phyloP scores from a whole-genome alignment of 1,140 invertebrate genomes.

The Artemia franciscana region DNA sequence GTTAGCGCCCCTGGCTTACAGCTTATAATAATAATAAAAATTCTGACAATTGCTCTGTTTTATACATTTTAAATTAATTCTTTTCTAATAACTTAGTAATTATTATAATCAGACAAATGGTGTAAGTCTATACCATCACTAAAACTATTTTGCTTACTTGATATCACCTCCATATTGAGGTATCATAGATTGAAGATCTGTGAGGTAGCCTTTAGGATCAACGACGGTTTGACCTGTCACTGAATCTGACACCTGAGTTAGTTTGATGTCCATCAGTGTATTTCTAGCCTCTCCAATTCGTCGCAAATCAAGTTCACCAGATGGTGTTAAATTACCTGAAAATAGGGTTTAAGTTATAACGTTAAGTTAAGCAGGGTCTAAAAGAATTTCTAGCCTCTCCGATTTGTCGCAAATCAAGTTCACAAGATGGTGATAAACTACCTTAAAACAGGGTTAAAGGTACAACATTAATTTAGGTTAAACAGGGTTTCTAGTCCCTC shows the following conservation, averaged over 20 bases:
- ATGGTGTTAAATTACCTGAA: conserved; percentile 38
- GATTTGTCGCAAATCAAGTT: conserved; percentile 94
- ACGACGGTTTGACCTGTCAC: conserved; percentile 97
- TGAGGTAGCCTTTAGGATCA: conserved; percentile 96
- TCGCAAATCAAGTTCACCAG: conserved; percentile 82
- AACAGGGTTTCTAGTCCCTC: no score
- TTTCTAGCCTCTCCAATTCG: conserved; percentile 98
- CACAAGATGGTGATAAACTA: conserved; percentile 49
- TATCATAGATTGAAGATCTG: conserved; percentile 95
- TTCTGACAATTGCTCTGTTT: no score
- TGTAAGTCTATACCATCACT: no score
- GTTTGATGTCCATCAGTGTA: conserved; percentile 96
- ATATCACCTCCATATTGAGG: conserved; percentile 95
- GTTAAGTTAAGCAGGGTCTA: no score
- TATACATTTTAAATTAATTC: neutral
- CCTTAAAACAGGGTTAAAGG: conserved; percentile 20
- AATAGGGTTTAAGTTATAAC: neutral
- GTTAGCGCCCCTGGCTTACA: no score
- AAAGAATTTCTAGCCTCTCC: conserved; percentile 96
- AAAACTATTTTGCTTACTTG: conserved; percentile 42
- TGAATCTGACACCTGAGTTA: conserved; percentile 95
- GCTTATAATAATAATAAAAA: no score
- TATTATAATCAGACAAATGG: neutral
- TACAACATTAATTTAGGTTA: no score
- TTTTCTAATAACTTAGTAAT: neutral